A percentile compares a stretch with the other conserved stretches of the same genome.
These are phyloP conservation scores for Agriotes lineatus DNA, from an alignment of 2,888 invertebrate species.

Conservation along the genomic window DNA sequence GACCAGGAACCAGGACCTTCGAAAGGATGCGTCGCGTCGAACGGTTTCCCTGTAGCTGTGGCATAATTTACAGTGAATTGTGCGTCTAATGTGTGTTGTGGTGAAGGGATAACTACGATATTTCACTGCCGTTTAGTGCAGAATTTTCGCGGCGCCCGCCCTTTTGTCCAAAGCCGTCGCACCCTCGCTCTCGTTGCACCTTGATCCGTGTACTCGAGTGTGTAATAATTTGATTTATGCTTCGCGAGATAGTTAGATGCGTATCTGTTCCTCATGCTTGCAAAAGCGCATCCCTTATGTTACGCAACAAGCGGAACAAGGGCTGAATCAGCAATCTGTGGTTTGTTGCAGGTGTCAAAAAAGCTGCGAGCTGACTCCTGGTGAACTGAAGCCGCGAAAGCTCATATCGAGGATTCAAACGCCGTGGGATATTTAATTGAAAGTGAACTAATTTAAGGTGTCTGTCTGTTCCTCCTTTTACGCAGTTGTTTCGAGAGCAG, in stretches of 20 bases:
- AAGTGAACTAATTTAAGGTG: constrained; percentile 49
- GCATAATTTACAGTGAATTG: constrained; percentile 38
- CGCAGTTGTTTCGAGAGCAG: constrained; percentile 38
- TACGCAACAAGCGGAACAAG: constrained; percentile 34
- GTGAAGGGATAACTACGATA: constrained; percentile 35
- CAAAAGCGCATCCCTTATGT: constrained; percentile 23
- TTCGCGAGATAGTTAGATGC: constrained; percentile 22
- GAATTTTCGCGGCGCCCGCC: constrained; percentile 23
- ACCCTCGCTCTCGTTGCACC: constrained; percentile 25
- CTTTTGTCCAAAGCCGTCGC: constrained; percentile 30
- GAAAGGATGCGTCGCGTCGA: constrained; percentile 21
- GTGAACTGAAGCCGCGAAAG: constrained; percentile 24
- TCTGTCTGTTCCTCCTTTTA: constrained; percentile 37
- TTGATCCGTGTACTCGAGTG: constrained; percentile 19
- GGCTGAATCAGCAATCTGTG: constrained; percentile 30
- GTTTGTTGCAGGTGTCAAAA: constrained; percentile 38
- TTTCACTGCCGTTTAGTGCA: constrained; percentile 39
- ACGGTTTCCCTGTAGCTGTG: constrained; percentile 25
- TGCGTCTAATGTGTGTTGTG: constrained; percentile 33
- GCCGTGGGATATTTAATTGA: constrained; percentile 48
- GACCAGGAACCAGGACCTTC: constrained; percentile 1
- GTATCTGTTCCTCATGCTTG: constrained; percentile 17
- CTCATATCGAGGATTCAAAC: constrained; percentile 32
- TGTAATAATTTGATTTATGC: constrained; percentile 25
- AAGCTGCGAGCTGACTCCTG: constrained; percentile 17